Base-by-base conservation (phyloP, 2,888 invertebrate species). In the Yponomeuta cagnagella region DNA sequence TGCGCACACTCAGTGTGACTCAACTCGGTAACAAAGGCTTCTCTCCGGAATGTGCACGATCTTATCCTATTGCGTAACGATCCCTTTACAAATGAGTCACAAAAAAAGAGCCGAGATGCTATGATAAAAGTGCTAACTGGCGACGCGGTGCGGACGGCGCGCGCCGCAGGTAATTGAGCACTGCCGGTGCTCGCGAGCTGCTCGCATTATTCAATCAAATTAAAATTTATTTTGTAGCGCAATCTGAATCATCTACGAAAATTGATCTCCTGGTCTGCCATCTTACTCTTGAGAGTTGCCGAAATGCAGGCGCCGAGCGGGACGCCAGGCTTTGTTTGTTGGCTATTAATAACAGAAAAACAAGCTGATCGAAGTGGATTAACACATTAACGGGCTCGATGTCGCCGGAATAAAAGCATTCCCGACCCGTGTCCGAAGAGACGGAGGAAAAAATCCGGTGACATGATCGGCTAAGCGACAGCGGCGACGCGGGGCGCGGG, bases 341-440 rank as follows among this genome's bases (percentile, higher is more conserved):
- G 83, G 85, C 85, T 83, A 88, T 87, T 86, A 88, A 86, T 89
- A 87, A 84, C 85, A 80, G 80, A 80, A 79, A 79, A 83, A 88
- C 89, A 85, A 82, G 85, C 78, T 84, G 85, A 84, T 82, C 83
- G 52, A 81, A 90, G 87, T 89, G 89, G 88, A 90, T 90, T 90
- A 90, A 90, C 87, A 90, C 90, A 89, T 90, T 89, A 90, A 85
- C 83, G 81, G 86, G 82, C 79, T 82, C 82, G 79, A 75, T 76
- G 84, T 82, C 87, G 87, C 83, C 85, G 76, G 83, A 77, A 83
- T 90, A 87, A 90, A 89, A 90, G 89, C 89, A 86, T 89, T 89
- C 88, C 85, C 80, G 82, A 78, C 77, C 79, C 77, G 78, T 86
- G 88, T 85, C 82, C 78, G 76, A 74, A 72, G 69, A 71, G 70